Evolutionary conservation across 2,113 vertebrate species (phyloP), one percentile per base, ranked within the genome.

Genomic region (Tupaia tana): DNA sequence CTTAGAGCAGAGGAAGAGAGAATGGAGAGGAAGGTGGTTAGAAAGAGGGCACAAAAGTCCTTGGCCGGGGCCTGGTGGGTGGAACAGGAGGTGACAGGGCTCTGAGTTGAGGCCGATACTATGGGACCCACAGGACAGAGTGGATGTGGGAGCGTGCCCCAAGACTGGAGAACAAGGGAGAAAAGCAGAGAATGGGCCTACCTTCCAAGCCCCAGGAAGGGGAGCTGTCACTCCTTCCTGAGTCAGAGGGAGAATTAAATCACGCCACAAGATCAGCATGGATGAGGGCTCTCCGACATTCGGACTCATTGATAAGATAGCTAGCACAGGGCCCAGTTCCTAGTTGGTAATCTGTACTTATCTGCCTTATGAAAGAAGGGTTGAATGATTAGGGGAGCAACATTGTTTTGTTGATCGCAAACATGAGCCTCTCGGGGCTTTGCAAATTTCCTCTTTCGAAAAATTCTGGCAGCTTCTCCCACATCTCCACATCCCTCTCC

Each of bases 1-100:
- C 25, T 5, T 73, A 0, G 67, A 85, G 84, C 54, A 16, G 59
- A 82, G 20, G 56, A 29, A 24, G 10, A 19, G 3, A 24, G 9
- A 4, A 2, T 16, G 15, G 78, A 74, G 56, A 19, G 4, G 22
- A 34, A 54, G 64, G 15, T 82, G 69, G 27, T 52, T 64, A 52
- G 61, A 79, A 67, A 18, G 29, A 79, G 1, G 27, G 15, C 3
- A 19, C 13, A 59, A 6, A 2, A 27, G 73, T 27, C 43, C 43
- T 9, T 0, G 14, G 7, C 6, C 25, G 11, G 31, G 8, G 24
- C 4, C 61, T 25, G 16, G 31, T 8, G 4, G 63, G 18, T 9
- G 1, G 9, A 64, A 18, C 8, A 22, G n/a, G 0, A 22, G 22
- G 18, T 11, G 6, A 6, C 0, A 7, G 79, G 25, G 10, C 29